These are phyloP conservation scores for Ricordea florida DNA, from an alignment of 92 coral and sea anemone species.

Conservation along the genomic window DNA sequence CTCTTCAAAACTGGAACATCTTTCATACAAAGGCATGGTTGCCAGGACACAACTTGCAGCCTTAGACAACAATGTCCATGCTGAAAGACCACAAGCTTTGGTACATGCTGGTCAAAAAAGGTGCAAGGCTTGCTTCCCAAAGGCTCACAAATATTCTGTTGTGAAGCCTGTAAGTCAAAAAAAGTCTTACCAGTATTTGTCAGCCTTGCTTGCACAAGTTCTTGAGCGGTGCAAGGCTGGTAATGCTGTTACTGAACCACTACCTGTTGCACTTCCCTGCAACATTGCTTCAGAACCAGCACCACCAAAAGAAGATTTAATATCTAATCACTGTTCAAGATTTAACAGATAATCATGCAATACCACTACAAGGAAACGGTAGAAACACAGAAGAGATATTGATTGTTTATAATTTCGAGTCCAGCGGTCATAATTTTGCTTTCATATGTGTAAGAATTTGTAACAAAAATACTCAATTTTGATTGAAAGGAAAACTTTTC, in stretches of 20 bases:
- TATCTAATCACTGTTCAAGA: slow-evolving; percentile 11
- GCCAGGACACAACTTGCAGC: slow-evolving; percentile 60
- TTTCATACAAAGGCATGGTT: slow-evolving; percentile 36
- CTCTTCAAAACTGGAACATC: slow-evolving; percentile 44
- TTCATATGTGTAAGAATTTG: not conserved
- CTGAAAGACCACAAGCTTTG: slow-evolving; percentile 31
- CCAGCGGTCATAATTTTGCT: not conserved
- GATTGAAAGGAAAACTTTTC: not conserved
- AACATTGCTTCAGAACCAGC: slow-evolving; percentile 36
- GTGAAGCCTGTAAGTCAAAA: slow-evolving; percentile 39
- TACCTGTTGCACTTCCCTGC: slow-evolving; percentile 10
- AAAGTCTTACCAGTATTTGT: slow-evolving; percentile 17
- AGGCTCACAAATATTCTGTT: slow-evolving; percentile 48
- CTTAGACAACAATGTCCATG: slow-evolving; percentile 42
- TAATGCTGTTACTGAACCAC: not conserved
- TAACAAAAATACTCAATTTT: not conserved
- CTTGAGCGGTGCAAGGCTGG: not conserved
- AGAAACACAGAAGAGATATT: not conserved
- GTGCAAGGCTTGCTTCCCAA: slow-evolving; percentile 30
- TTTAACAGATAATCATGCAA: not conserved
- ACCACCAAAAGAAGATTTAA: slow-evolving; percentile 25
- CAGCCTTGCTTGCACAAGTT: too few species aligned
- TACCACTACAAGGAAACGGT: not conserved
- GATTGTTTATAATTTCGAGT: not conserved
- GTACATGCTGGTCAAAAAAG: slow-evolving; percentile 11